phyloP scores from a whole-genome alignment of 2,797 vertebrate genomes.

The Tachyglossus aculeatus region DNA sequence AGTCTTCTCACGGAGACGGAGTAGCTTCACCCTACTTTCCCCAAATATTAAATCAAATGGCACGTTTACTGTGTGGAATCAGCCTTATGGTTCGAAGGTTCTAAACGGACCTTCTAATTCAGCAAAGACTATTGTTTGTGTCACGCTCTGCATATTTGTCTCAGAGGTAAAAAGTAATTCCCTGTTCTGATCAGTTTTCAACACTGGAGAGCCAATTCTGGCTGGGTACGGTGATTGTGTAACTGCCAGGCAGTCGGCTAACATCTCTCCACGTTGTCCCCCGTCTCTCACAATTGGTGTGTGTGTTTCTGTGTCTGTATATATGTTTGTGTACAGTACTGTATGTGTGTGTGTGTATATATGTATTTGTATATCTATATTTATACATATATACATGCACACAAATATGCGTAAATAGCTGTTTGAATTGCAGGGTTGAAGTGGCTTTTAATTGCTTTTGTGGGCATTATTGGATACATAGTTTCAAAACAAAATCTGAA shows the following conservation, averaged over 20 bases:
- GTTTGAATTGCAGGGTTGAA: slow-evolving; percentile 38
- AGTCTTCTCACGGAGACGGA: not conserved
- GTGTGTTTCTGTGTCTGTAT: not conserved
- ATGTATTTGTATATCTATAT: not conserved
- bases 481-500: slow-evolving; percentile 34
- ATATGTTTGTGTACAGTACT: not conserved
- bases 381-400: not conserved
- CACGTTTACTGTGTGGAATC: not conserved
- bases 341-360: not conserved
- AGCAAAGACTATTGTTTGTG: not conserved
- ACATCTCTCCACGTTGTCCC: slow-evolving; percentile 1
- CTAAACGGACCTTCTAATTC: not conserved
- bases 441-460: slow-evolving; percentile 26
- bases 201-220: not conserved
- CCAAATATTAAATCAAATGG: not conserved
- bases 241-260: not conserved
- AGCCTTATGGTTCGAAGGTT: not conserved
- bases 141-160: slow-evolving; percentile 2
- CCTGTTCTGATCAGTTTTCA: not conserved
- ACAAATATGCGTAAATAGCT: not conserved
- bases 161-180: not conserved
- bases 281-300: not conserved
- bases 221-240: not conserved
- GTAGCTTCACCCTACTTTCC: slow-evolving; percentile 1
- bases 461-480: slow-evolving; percentile 38